Evolutionary conservation across 1,140 invertebrate genomes (phyloP).

Genomic region (Panonychus citri): DNA sequence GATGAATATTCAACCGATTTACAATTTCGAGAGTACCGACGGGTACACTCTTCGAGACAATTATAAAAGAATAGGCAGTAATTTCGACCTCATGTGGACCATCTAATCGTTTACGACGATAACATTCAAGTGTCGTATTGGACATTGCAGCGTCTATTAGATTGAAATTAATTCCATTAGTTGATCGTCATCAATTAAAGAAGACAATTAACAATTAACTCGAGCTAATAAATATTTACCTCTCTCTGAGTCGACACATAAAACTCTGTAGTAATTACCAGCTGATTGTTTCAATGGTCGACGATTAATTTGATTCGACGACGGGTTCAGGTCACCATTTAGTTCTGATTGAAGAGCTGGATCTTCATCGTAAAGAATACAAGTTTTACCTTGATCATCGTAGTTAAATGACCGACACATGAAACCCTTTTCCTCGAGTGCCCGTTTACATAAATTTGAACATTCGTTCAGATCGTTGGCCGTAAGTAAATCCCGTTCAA

Average conservation of each 20-base stretch:
- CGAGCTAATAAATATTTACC: slow-evolving; percentile 17
- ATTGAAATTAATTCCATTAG: too few relatives aligned
- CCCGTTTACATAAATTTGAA: slow-evolving; percentile 13
- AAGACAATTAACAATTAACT: too few relatives aligned
- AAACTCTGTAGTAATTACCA: slow-evolving; percentile 16
- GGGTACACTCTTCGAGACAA: slow-evolving; percentile 61
- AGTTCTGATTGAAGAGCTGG: slow-evolving; percentile 7
- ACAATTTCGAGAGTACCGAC: slow-evolving; percentile 32
- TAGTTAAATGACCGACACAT: slow-evolving; percentile 46
- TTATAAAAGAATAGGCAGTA: slow-evolving; percentile 55
- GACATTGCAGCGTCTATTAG: slow-evolving; percentile 13
- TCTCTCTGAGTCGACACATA: slow-evolving; percentile 18
- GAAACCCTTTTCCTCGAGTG: slow-evolving; percentile 15
- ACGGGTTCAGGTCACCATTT: not conserved
- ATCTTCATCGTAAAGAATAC: slow-evolving; percentile 64
- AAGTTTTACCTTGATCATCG: slow-evolving; percentile 55
- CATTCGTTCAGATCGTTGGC: slow-evolving; percentile 16
- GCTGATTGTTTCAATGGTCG: slow-evolving; percentile 14
- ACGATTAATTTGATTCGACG: not conserved
- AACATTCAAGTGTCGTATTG: slow-evolving; percentile 56
- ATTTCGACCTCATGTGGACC: slow-evolving; percentile 71
- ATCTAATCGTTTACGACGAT: slow-evolving; percentile 53
- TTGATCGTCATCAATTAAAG: too few relatives aligned
- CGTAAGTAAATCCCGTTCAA: slow-evolving; percentile 13
- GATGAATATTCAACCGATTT: slow-evolving; percentile 65